Percentiles rank a stretch among this genome's conserved stretches.
phyloP scores from a whole-genome alignment of 2,797 vertebrate genomes.

The Lemur catta region DNA sequence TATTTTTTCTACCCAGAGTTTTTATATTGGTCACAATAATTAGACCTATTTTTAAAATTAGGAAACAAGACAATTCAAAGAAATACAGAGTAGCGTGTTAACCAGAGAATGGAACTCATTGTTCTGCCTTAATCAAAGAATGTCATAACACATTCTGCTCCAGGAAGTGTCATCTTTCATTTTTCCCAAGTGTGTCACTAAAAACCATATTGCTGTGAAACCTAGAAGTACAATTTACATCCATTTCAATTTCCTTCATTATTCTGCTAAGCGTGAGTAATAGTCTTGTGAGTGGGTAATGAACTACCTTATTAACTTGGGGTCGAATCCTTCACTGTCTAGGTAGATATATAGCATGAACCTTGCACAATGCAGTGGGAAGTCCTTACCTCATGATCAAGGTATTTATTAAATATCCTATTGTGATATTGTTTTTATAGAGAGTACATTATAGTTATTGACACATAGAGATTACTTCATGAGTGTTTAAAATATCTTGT shows the following conservation, averaged over 20 bases:
- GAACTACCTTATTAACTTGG: background rate
- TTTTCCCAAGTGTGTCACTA: background rate
- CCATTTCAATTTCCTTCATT: background rate
- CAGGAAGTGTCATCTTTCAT: background rate
- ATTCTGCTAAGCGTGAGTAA: background rate
- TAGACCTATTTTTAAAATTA: background rate
- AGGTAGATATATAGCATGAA: background rate
- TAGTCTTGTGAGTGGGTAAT: background rate
- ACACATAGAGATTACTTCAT: background rate
- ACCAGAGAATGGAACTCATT: background rate
- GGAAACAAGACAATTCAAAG: background rate
- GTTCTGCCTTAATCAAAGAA: background rate
- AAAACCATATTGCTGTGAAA: background rate
- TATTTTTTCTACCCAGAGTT: background rate
- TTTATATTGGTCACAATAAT: background rate
- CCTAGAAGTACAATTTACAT: background rate
- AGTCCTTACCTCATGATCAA: background rate
- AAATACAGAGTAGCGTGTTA: background rate
- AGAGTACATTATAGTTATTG: background rate
- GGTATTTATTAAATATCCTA: background rate
- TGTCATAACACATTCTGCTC: background rate
- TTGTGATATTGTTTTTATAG: background rate
- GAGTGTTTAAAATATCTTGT: background rate
- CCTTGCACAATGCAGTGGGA: background rate
- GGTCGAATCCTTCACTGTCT: background rate